Conservation (phyloP, 2,113 vertebrate species). For the Papio anubis region DNA sequence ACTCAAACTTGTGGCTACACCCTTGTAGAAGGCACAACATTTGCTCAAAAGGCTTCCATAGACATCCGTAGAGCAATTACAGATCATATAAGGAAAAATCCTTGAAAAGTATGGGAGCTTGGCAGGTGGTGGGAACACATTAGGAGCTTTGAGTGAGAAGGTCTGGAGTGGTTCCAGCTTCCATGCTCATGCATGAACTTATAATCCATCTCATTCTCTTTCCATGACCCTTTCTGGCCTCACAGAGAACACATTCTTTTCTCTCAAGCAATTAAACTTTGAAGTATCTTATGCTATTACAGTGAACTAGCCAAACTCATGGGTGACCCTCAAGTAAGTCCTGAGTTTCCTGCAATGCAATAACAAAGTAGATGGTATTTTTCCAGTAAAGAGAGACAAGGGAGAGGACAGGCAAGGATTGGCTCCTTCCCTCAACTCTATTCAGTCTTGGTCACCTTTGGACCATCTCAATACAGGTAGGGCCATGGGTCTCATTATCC, state of each 20-base stretch:
- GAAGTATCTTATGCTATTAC: not conserved
- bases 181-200: not conserved
- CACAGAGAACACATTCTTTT: not conserved
- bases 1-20: not conserved
- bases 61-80: not conserved
- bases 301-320: not conserved
- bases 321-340: not conserved
- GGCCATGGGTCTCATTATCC: not conserved
- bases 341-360: not conserved
- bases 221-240: not conserved
- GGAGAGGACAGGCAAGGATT: not conserved
- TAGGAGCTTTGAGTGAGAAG: not conserved
- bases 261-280: not conserved
- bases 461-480: not conserved
- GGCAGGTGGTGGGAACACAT: rapidly evolving
- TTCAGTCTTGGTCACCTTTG: not conserved
- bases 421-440: not conserved
- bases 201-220: not conserved
- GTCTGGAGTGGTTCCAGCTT: not conserved
- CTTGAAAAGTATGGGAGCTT: not conserved
- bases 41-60: not conserved
- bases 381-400: not conserved
- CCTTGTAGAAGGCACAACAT: not conserved
- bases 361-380: not conserved
- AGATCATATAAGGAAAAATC: not conserved